Evolutionary conservation across 1,140 invertebrate genomes (phyloP).

Genomic region (Sesamia nonagrioides): DNA sequence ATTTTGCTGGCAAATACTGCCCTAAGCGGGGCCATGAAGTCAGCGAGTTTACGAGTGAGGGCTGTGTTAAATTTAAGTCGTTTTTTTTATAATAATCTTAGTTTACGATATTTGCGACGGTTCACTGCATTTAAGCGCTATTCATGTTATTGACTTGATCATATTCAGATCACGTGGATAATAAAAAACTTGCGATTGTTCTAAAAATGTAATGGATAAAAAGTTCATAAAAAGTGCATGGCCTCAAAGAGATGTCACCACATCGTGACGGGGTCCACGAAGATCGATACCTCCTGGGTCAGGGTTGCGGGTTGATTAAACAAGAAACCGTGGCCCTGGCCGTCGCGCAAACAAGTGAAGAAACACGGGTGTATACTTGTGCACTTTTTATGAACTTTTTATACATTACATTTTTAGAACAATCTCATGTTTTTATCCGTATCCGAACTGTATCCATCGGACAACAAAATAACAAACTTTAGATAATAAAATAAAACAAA

Average conservation of each 20-base stretch:
- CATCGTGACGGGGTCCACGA: no score
- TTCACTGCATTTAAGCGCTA: background rate
- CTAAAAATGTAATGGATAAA: background rate
- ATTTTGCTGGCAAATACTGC: constrained; percentile 54
- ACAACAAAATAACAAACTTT: no score
- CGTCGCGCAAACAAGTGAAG: no score
- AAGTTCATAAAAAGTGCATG: background rate
- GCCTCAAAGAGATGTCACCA: no score
- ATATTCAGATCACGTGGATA: background rate
- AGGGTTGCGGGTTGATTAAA: no score
- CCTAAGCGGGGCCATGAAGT: constrained; percentile 48
- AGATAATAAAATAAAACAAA: background rate
- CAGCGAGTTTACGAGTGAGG: constrained; percentile 20
- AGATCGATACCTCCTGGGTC: no score
- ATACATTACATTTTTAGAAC: no score
- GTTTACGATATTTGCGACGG: constrained; percentile 9
- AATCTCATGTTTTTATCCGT: no score
- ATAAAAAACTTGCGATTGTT: background rate
- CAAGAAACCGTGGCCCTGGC: no score
- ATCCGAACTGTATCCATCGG: no score
- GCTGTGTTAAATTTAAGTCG: background rate
- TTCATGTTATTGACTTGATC: background rate
- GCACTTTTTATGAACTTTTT: no score
- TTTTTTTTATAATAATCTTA: constrained; percentile 30
- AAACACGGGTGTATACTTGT: no score